Evolutionary conservation across 35 echinoderm and acorn worm genomes (phyloP), one percentile per base, ranked within the genome.

Genomic region (Apostichopus parvimensis): DNA sequence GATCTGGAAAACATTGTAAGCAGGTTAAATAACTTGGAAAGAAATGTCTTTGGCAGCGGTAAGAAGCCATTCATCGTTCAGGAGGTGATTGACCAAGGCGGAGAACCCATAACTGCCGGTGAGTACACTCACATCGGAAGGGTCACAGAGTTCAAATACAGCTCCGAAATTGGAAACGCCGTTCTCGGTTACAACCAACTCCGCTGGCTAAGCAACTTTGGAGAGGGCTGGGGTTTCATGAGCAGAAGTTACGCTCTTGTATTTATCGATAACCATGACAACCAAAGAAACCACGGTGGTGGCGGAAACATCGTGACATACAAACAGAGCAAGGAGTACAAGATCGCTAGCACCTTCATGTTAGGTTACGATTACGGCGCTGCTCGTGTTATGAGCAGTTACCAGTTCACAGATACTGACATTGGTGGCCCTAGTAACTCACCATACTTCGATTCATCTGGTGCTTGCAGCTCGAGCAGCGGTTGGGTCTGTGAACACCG

Each of bases 141-240:
- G 45, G 96, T 97, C 54, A 97, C 96, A 9, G 96, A 97, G 73
- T 97, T 97, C 82, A 97, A 95, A 25, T 97, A 97, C 87, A 94
- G 96, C 23, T 24, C 70, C 9, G 77, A 90, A 24, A 25, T 97
- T 14, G 91, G 96, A 14, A 84, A 87, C 57, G 87, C 87, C 5
- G 92, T 95, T 68, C 87, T 20, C 6, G 89, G 96, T 15, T 52
- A 45, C 53, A 93, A 81, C 61, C 76, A 91, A 7, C 14, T 97
- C 5, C 77, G 26, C 56, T 87, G 85, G 64, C 90, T 93, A 13
- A 58, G 22, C 6, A 93, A 91, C 77, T 97, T 95, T 79, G 93
- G 96, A 25, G 87, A 86, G 25, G 79, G 11, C 13, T 90, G 93
- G 66, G 96, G 94, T 6, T 82, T 94, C 78, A 56, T 97, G 64